phyloP scores from a whole-genome alignment of 2,113 vertebrate genomes.

The Nothobranchius furzeri region DNA sequence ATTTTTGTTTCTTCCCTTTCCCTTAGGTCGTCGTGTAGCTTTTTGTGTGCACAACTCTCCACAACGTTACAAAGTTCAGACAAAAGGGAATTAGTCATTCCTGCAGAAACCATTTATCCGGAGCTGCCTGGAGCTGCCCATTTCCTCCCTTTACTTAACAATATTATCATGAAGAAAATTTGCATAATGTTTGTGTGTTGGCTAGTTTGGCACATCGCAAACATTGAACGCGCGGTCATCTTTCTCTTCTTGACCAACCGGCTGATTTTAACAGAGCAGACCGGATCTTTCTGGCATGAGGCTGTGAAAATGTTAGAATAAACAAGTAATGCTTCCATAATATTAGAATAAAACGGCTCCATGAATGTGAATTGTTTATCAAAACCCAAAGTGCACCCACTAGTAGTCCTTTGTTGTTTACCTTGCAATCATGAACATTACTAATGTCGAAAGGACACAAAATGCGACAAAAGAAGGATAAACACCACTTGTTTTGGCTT shows the following conservation, averaged over 20 bases:
- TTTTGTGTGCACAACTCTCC: not conserved
- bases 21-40: not conserved
- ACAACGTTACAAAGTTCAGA: not conserved
- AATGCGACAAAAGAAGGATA: too few species aligned
- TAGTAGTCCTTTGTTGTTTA: too few species aligned
- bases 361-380: not conserved
- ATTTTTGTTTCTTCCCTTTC: not conserved
- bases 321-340: not conserved
- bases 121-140: not conserved
- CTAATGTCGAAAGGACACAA: too few species aligned
- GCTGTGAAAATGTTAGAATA: not conserved
- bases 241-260: not conserved
- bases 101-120: constrained; percentile 5
- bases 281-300: not conserved
- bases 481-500: too few species aligned
- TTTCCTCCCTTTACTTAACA: constrained; percentile 8
- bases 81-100: not conserved
- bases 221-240: not conserved
- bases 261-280: not conserved
- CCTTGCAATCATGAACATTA: too few species aligned
- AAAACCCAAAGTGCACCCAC: too few species aligned
- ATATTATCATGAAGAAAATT: constrained; percentile 7
- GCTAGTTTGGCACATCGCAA: constrained; percentile 8
- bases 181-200: constrained; percentile 14
- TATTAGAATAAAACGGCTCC: not conserved